These are phyloP conservation scores for Halichoeres trimaculatus DNA, from an alignment of 2,113 vertebrate genomes.

Conservation along the genomic window DNA sequence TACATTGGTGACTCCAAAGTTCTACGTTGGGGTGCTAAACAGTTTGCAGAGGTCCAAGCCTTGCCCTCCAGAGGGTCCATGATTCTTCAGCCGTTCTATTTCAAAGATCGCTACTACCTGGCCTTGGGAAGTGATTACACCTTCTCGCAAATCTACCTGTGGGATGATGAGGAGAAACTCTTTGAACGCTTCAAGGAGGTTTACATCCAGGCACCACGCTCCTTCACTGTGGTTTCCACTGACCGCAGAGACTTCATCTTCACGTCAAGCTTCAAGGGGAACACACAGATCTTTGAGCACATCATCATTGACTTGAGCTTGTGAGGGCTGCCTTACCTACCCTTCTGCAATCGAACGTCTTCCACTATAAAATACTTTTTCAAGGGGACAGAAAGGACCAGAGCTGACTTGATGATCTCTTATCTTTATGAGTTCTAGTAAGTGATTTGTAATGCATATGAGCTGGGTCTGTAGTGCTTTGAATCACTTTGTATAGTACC, in stretches of 20 bases:
- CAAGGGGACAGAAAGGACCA: constrained; percentile 24
- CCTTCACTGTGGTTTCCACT: constrained; percentile 95
- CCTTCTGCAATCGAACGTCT: constrained; percentile 60
- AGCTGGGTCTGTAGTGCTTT: constrained; percentile 20
- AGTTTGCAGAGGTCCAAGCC: constrained; percentile 94
- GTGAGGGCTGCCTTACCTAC: constrained; percentile 79
- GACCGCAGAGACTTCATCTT: constrained; percentile 97
- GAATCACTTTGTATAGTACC: neutral
- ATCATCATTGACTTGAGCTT: constrained; percentile 93
- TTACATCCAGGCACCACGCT: constrained; percentile 95
- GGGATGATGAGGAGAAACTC: constrained; percentile 89
- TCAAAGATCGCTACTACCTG: constrained; percentile 92
- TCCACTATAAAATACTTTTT: constrained; percentile 54
- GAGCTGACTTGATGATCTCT: constrained; percentile 34
- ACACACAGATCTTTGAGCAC: constrained; percentile 97
- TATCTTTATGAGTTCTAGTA: constrained; percentile 31
- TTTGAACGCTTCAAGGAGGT: constrained; percentile 96
- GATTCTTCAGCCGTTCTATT: constrained; percentile 94
- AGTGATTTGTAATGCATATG: constrained; percentile 13
- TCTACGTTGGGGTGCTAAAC: constrained; percentile 92
- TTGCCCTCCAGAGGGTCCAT: constrained; percentile 95
- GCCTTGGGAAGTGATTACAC: constrained; percentile 97
- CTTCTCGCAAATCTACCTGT: constrained; percentile 96
- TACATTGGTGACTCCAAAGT: constrained; percentile 98
- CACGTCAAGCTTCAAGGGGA: constrained; percentile 97